Evolutionary conservation across 2,888 invertebrate genomes (phyloP), one percentile per base, ranked within the genome.

Genomic region (Lasioglossum vierecki): DNA sequence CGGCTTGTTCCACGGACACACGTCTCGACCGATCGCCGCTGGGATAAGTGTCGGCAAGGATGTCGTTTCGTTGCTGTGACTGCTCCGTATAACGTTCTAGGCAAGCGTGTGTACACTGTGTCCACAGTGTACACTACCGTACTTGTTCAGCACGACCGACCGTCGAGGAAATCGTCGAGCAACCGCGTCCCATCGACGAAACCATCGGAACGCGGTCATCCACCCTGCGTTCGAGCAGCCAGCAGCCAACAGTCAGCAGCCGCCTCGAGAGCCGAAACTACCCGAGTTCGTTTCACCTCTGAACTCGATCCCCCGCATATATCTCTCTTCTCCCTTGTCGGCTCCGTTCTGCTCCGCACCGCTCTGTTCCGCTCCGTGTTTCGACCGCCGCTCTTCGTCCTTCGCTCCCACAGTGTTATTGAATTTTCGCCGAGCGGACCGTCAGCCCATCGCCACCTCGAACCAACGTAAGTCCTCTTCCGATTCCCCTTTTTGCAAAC

Each of bases 161-260:
- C 66, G 66, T 22, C 66, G 6, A 66, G 63, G 53, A 53, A 46
- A 70, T 79, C 60, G 26, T 77, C 35, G 15, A n/a, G 57, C 4
- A n/a, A 57, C 57, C 57, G n/a, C 22, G 57, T 57, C 11, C 57
- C 57, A 57, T 57, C 57, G 57, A 57, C 68, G 68, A 53, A 77
- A 46, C 68, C 77, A 76, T 68, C 68, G 68, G 68, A 68, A 68
- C 68, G 68, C 41, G 77, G 79, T 77, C 79, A 75, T 79, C 71
- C 81, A 85, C 63, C 80, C 49, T 75, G 57, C 70, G 41, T 49
- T 22, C n/a, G 39, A 73, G 66, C 26, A 30, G 71, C 26, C 26
- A 30, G 66, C 35, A 26, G 49, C 49, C 49, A 53, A 53, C 49
- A 53, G 49, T 53, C 49, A 53, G 49, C 49, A 53, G 63, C 22